Conservation (phyloP, 2,797 vertebrate species). For the Sebastes oblongus region DNA sequence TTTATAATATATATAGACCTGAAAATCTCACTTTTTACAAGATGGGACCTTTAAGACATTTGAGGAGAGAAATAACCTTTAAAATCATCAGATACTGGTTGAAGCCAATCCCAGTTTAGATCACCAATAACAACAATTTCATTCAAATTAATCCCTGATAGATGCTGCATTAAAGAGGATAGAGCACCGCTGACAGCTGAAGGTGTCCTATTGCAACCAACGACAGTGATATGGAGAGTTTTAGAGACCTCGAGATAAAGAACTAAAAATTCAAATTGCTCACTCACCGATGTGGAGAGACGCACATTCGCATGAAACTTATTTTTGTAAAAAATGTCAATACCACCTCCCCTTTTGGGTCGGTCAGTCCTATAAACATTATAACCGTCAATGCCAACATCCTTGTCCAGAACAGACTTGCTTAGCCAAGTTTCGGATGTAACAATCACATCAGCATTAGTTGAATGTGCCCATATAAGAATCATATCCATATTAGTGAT, state of each 20-base stretch:
- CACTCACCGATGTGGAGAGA: not conserved
- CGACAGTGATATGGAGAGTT: not conserved
- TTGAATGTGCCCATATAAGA: too few species aligned
- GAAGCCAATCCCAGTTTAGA: too few species aligned
- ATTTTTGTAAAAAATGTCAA: not conserved
- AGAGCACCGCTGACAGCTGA: not conserved
- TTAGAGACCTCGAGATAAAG: not conserved
- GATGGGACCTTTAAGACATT: too few species aligned
- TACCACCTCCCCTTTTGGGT: not conserved
- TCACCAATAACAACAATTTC: too few species aligned
- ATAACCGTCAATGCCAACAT: not conserved
- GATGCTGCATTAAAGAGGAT: too few species aligned
- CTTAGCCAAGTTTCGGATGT: not conserved
- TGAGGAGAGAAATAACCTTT: too few species aligned
- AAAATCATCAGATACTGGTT: too few species aligned
- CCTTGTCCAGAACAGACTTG: not conserved
- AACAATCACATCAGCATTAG: too few species aligned
- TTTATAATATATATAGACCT: accelerated
- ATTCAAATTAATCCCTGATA: too few species aligned
- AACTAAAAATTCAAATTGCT: not conserved
- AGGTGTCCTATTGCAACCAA: not conserved
- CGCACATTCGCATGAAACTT: not conserved
- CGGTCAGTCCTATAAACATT: not conserved
- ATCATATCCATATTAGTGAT: too few species aligned
- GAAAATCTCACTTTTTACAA: too few species aligned